Evolutionary conservation across 2,888 invertebrate species (phyloP).

Genomic region (Ceriagrion tenellum): DNA sequence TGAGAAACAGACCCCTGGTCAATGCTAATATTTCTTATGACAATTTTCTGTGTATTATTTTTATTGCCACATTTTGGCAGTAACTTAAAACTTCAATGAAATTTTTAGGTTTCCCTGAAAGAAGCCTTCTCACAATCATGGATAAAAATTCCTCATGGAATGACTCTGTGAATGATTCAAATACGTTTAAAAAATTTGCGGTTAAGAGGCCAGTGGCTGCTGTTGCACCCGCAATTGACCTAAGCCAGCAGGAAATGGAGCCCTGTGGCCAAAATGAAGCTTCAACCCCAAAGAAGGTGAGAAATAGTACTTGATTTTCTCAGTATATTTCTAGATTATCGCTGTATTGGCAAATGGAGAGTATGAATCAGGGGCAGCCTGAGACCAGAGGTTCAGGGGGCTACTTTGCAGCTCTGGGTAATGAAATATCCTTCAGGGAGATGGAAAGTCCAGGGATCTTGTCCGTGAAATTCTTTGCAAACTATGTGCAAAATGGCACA

Average conservation of each 20-base stretch:
- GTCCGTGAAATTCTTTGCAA: no score
- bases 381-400: no score
- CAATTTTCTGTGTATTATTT: no score
- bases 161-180: background rate
- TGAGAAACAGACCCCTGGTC: no score
- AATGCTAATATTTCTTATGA: background rate
- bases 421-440: no score
- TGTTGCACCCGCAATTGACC: background rate
- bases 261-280: background rate
- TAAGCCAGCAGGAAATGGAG: background rate
- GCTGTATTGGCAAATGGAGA: no score
- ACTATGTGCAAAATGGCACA: no score
- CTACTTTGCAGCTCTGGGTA: no score
- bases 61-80: background rate
- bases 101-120: background rate
- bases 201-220: slow-evolving; percentile 47
- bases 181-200: background rate
- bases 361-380: no score
- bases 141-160: background rate
- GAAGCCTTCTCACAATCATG: background rate
- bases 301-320: no score
- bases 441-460: no score
- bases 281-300: slow-evolving; percentile 28
- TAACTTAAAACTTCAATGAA: background rate
- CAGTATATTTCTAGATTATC: no score